Evolutionary conservation across 2,797 vertebrate genomes (phyloP).

Genomic region (Rhadinocentrus ornatus): DNA sequence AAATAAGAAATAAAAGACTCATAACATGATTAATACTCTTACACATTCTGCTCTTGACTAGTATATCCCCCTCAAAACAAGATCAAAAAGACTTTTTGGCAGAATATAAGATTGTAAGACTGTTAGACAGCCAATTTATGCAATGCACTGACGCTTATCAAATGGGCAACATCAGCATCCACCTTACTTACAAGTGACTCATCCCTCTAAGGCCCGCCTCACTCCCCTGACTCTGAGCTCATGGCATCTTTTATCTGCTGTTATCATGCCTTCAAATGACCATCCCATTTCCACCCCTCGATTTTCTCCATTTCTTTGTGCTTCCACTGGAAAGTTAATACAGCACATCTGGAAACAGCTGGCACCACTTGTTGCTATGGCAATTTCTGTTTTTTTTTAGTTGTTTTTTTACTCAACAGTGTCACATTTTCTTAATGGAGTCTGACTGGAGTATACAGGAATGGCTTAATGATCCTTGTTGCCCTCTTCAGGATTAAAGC

Average conservation of each 20-base stretch:
- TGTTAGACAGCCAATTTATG: too few species aligned
- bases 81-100: background rate
- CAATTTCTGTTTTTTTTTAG: background rate
- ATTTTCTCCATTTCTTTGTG: background rate
- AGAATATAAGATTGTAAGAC: too few species aligned
- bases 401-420: background rate
- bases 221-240: background rate
- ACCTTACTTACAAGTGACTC: background rate
- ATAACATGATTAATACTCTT: too few species aligned
- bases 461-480: background rate
- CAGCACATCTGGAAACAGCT: background rate
- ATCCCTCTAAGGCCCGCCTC: too few species aligned
- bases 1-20: too few species aligned
- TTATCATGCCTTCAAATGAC: background rate
- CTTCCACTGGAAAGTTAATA: background rate
- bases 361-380: slow-evolving; percentile 7
- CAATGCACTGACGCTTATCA: too few species aligned
- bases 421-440: slow-evolving; percentile 1
- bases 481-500: background rate
- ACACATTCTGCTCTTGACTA: too few species aligned
- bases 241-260: background rate
- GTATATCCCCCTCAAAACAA: background rate
- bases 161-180: background rate
- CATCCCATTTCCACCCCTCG: background rate
- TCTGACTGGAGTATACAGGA: background rate